phyloP scores from a whole-genome alignment of 2,888 invertebrate species.

The Lasioglossum leucozonium region DNA sequence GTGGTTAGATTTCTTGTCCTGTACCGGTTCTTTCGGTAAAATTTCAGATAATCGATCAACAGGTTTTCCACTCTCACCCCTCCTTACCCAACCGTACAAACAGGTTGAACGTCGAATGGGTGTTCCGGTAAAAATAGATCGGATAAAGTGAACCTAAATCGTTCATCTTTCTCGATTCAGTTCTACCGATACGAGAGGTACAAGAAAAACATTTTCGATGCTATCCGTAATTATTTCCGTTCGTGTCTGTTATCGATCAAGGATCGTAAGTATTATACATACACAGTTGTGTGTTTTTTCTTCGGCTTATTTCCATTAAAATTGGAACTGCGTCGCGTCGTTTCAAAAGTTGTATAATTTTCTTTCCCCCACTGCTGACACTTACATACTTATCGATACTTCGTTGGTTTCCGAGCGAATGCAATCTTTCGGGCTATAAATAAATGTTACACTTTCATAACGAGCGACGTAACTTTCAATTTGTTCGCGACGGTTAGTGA shows the following conservation, averaged over 20 bases:
- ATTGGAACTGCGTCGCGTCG: background rate
- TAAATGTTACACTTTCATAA: constrained; percentile 5
- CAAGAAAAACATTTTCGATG: background rate
- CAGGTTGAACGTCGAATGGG: background rate
- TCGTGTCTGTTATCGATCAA: background rate
- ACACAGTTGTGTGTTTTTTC: background rate
- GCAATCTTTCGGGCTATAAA: background rate
- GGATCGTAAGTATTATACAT: too few species aligned
- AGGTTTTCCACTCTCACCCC: background rate
- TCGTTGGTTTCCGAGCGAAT: background rate
- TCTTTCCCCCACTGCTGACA: background rate
- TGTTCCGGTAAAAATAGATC: constrained; percentile 7
- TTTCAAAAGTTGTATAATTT: background rate
- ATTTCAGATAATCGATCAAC: constrained; percentile 25
- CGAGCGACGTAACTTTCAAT: background rate
- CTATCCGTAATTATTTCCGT: background rate
- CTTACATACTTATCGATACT: background rate
- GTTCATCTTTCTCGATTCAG: background rate
- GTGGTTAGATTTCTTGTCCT: background rate
- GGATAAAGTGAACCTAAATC: background rate
- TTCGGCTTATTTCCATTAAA: background rate
- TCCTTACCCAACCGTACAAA: background rate
- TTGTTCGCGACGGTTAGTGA: background rate
- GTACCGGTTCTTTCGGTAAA: background rate
- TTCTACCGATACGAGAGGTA: background rate